A percentile compares a stretch with the other conserved stretches of the same genome.
Evolutionary conservation across 2,888 invertebrate genomes (phyloP).

Genomic region (Calliscelio sp.): DNA sequence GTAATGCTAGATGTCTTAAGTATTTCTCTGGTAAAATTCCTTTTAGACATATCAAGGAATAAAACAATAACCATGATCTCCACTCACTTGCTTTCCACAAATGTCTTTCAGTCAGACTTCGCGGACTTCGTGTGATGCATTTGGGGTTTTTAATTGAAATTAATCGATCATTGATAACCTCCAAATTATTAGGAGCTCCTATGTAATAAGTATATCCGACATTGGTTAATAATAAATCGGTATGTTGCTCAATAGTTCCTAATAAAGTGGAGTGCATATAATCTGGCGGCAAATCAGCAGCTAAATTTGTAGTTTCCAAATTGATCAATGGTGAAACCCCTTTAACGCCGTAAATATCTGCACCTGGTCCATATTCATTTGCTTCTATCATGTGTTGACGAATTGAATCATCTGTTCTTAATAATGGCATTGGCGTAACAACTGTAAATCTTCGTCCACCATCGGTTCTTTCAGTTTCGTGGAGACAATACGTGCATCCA

Average conservation of each 20-base stretch:
- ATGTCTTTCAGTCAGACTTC: not conserved
- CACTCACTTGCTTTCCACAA: slow-evolving; percentile 29
- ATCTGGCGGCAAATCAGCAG: slow-evolving; percentile 5
- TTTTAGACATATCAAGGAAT: slow-evolving; percentile 16
- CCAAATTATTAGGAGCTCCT: not conserved
- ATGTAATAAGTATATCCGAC: slow-evolving; percentile 4
- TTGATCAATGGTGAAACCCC: slow-evolving; percentile 11
- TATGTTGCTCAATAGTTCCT: slow-evolving; percentile 32
- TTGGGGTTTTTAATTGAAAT: slow-evolving; percentile 1
- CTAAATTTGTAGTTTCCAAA: slow-evolving; percentile 33
- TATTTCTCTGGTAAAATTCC: slow-evolving; percentile 12
- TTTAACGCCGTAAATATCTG: slow-evolving; percentile 19
- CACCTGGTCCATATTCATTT: not conserved
- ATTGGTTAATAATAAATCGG: slow-evolving; percentile 17
- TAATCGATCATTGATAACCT: not conserved
- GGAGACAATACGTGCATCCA: slow-evolving; percentile 39
- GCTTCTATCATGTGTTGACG: slow-evolving; percentile 4
- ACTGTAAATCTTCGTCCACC: slow-evolving; percentile 17
- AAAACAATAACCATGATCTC: slow-evolving; percentile 26
- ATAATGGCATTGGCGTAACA: not conserved
- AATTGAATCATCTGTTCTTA: slow-evolving; percentile 24
- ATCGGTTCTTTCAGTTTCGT: slow-evolving; percentile 11
- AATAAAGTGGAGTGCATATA: slow-evolving; percentile 40
- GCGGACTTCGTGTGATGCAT: slow-evolving; percentile 25
- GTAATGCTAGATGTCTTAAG: slow-evolving; percentile 3